Base-by-base conservation (phyloP, 92 coral and sea anemone species). In the Virgularia gustaviana region DNA sequence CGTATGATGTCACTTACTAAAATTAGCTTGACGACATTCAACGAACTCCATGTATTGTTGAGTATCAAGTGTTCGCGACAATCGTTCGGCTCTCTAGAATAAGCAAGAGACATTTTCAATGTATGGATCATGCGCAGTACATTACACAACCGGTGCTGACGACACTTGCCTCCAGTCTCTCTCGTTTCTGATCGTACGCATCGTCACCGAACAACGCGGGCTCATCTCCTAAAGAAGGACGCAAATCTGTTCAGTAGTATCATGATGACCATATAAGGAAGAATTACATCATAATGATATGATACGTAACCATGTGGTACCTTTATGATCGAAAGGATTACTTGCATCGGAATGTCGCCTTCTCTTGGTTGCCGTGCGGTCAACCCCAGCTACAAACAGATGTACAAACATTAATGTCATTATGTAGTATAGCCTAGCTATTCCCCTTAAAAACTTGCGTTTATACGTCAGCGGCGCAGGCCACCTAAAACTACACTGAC, bases 21-120 rank as follows among this genome's bases (percentile, higher is more conserved):
- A 92, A 84, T 87, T 92, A 2, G 87, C 92, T 61, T 92, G 98
- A 52, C 98, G 83, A 78, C 98, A 92, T 49, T 92, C 98, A 16
- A 87, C 82, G 68, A 81, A 92, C 49, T 92, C 98, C 85, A 92
- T 15, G 70, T 92, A 92, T 58, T 89, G 96, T 37, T 92, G 98
- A 29, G 90, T 95, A 44, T 92, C 98, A 58, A 92, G 83, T 1
- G 96, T 85, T 74, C 96, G 81, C 1, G 98, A 86, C 2, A 89
- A 53, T 30, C 90, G 88, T 27, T 92, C 98, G 16, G 96, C 96
- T 70, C 98, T 89, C 98, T 91, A 79, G n/a, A n/a, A n/a, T n/a
- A n/a, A n/a, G n/a, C n/a, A n/a, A n/a, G n/a, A n/a, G n/a, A n/a
- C n/a, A n/a, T n/a, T n/a, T n/a, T n/a, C n/a, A n/a, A n/a, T n/a